phyloP scores from a whole-genome alignment of 2,113 vertebrate genomes.

The Atractosteus spatula region DNA sequence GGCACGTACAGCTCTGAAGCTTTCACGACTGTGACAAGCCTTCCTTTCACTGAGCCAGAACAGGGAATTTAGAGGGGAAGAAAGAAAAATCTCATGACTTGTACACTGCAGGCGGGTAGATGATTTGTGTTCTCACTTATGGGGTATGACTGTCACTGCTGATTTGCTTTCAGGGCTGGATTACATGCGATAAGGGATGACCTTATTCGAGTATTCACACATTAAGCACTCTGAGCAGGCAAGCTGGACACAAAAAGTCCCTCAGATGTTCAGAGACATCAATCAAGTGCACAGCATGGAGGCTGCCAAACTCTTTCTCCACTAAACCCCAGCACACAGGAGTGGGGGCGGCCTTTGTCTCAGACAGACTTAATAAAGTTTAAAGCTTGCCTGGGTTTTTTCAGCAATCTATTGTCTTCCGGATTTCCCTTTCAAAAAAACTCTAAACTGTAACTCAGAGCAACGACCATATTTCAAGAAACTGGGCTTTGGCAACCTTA shows the following conservation, averaged over 20 bases:
- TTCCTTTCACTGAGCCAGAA: constrained; percentile 41
- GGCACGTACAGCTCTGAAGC: constrained; percentile 63
- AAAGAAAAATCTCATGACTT: constrained; percentile 50
- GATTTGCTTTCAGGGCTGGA: constrained; percentile 73
- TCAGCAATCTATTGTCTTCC: constrained; percentile 55
- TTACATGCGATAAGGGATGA: constrained; percentile 81
- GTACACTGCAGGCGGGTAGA: constrained; percentile 43
- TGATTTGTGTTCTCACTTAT: constrained; percentile 67
- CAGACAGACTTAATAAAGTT: constrained; percentile 72
- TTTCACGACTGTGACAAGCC: constrained; percentile 68
- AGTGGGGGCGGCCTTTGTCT: constrained; percentile 38
- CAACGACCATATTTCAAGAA: constrained; percentile 54
- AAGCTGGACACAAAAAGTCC: constrained; percentile 77
- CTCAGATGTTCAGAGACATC: constrained; percentile 79
- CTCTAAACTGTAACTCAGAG: constrained; percentile 53
- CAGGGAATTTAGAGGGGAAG: constrained; percentile 25
- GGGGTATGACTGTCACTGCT: constrained; percentile 67
- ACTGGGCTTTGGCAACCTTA: constrained; percentile 25
- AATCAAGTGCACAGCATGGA: constrained; percentile 80
- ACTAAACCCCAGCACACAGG: constrained; percentile 53
- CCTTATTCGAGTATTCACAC: constrained; percentile 77
- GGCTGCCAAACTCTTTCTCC: constrained; percentile 72
- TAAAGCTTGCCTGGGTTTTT: constrained; percentile 65
- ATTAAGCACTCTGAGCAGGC: constrained; percentile 75
- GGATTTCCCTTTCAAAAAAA: constrained; percentile 50